Conservation (phyloP, 2,888 invertebrate genomes). For the Chironomus tentans region DNA sequence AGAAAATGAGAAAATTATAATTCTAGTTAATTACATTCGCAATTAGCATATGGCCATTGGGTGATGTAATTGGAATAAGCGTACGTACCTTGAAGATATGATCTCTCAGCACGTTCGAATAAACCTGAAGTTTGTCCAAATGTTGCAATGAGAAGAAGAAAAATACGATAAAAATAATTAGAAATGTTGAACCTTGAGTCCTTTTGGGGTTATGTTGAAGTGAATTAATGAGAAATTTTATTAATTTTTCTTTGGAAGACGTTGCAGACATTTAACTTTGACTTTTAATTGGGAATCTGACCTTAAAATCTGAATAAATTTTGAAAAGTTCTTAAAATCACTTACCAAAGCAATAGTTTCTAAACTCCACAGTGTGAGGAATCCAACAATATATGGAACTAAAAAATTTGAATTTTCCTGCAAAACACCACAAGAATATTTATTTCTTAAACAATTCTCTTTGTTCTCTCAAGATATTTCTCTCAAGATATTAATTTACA, state of each 20-base stretch:
- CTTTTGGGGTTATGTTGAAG: too few relatives aligned
- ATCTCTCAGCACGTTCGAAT: slow-evolving; percentile 70
- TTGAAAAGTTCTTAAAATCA: neutral
- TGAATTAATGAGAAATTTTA: neutral
- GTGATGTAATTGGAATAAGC: neutral
- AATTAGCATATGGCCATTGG: slow-evolving; percentile 14
- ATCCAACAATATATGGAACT: slow-evolving; percentile 70
- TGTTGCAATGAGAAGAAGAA: neutral
- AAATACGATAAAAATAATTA: neutral
- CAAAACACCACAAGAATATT: too few relatives aligned
- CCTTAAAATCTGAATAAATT: too few relatives aligned
- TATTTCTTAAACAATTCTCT: too few relatives aligned
- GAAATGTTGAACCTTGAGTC: neutral
- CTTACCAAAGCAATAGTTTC: slow-evolving; percentile 68
- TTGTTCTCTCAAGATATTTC: too few relatives aligned
- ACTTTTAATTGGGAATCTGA: too few relatives aligned
- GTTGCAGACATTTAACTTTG: neutral
- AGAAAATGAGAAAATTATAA: neutral
- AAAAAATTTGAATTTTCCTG: slow-evolving; percentile 67
- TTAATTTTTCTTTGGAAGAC: neutral
- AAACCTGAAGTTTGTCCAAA: slow-evolving; percentile 34
- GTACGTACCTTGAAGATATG: slow-evolving; percentile 66
- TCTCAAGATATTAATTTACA: too few relatives aligned
- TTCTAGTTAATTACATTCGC: slow-evolving; percentile 22
- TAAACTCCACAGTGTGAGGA: slow-evolving; percentile 69